Evolutionary conservation across 1,140 invertebrate genomes (phyloP).

Genomic region (Cyrtorhinus lividipennis): DNA sequence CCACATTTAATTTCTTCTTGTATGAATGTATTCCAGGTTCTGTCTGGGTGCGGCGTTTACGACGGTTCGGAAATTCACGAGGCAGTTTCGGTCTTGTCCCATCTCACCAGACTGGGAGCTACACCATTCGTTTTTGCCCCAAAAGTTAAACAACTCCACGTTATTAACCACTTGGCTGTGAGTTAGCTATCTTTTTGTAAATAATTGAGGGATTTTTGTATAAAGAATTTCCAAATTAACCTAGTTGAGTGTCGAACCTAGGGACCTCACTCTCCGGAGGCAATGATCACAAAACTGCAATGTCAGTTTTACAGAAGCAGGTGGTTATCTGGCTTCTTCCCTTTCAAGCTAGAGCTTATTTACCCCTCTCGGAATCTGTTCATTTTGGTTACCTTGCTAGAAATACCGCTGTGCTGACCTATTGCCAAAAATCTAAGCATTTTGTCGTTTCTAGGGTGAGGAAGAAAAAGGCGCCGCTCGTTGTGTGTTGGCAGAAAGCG

Average conservation of each 20-base stretch:
- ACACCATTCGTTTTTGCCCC: slow-evolving; percentile 42
- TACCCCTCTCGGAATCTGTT: no score
- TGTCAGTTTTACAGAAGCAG: no score
- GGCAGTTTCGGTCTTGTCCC: slow-evolving; percentile 37
- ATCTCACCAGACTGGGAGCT: slow-evolving; percentile 35
- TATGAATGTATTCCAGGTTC: slow-evolving; percentile 30
- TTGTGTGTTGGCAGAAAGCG: slow-evolving; percentile 43
- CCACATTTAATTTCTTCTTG: neutral
- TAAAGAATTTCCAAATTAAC: no score
- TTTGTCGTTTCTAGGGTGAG: slow-evolving; percentile 12
- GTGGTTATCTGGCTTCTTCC: no score
- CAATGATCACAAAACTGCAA: no score
- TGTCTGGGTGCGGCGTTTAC: slow-evolving; percentile 44
- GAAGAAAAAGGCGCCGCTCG: slow-evolving; percentile 26
- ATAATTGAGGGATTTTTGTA: neutral
- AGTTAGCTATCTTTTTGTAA: slow-evolving; percentile 8
- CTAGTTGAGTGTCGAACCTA: no score
- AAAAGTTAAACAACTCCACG: slow-evolving; percentile 36
- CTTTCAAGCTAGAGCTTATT: neutral
- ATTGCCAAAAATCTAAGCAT: no score
- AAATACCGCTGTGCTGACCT: no score
- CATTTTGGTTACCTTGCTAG: no score
- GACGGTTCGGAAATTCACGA: slow-evolving; percentile 48
- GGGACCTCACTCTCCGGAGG: no score
- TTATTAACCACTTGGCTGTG: slow-evolving; percentile 39